Evolutionary conservation across 2,113 vertebrate species (phyloP).

Genomic region (Burhinus bistriatus): DNA sequence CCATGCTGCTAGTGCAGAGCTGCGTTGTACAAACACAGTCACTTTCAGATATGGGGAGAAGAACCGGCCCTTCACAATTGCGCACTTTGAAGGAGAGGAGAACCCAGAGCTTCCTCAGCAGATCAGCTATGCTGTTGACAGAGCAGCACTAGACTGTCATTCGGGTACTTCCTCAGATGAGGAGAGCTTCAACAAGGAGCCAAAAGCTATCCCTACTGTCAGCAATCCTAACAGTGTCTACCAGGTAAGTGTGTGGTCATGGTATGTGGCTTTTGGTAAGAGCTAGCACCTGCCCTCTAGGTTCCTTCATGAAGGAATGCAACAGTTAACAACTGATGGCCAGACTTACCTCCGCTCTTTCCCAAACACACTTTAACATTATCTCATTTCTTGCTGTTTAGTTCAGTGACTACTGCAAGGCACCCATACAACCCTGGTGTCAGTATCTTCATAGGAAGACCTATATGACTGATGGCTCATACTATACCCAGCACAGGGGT

Average conservation of each 20-base stretch:
- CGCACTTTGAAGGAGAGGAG: slow-evolving; percentile 66
- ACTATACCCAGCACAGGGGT: slow-evolving; percentile 57
- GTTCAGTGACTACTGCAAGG: slow-evolving; percentile 78
- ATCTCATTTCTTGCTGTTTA: not conserved
- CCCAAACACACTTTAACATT: rapidly evolving
- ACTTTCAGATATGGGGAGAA: slow-evolving; percentile 87
- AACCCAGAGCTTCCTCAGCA: slow-evolving; percentile 79
- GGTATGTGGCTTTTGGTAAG: no score
- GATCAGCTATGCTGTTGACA: slow-evolving; percentile 83
- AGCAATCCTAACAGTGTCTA: slow-evolving; percentile 96
- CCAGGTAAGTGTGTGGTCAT: slow-evolving; percentile 70
- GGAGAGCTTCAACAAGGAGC: slow-evolving; percentile 70
- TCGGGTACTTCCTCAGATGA: slow-evolving; percentile 84
- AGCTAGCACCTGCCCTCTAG: not conserved
- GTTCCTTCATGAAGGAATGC: rapidly evolving
- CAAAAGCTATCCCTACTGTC: slow-evolving; percentile 82
- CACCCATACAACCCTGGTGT: slow-evolving; percentile 74
- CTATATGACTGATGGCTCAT: slow-evolving; percentile 53
- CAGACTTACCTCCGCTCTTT: rapidly evolving
- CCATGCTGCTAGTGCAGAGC: not conserved
- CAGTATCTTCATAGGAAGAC: slow-evolving; percentile 74
- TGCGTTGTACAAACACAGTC: rapidly evolving
- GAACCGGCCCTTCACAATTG: slow-evolving; percentile 84
- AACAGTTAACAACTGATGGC: rapidly evolving
- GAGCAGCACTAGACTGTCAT: slow-evolving; percentile 75